These are phyloP conservation scores for Peromyscus eremicus DNA, from an alignment of 2,797 vertebrate genomes.

Conservation along the genomic window DNA sequence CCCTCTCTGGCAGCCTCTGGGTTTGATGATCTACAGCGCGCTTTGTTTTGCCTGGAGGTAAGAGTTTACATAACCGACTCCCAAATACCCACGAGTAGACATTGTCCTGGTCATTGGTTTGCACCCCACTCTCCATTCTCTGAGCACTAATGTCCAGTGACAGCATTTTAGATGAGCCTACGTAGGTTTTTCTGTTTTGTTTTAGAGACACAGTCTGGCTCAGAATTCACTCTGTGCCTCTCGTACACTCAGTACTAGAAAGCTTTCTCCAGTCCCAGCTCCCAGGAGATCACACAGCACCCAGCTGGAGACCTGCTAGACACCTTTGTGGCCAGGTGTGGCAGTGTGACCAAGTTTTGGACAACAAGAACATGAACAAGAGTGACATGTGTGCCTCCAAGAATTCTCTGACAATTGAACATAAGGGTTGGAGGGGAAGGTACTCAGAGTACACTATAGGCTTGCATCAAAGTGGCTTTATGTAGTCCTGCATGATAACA, in stretches of 20 bases:
- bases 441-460: too few species aligned
- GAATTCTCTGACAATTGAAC: neutral
- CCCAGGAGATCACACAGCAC: neutral
- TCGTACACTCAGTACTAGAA: neutral
- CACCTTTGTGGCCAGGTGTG: neutral
- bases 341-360: neutral
- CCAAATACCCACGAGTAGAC: neutral
- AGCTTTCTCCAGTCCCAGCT: neutral
- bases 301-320: neutral
- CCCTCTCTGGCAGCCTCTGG: neutral
- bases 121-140: neutral
- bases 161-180: neutral
- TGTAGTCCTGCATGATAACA: neutral
- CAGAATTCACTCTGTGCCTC: neutral
- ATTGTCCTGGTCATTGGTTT: neutral
- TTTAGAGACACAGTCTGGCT: neutral
- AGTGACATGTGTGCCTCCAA: neutral
- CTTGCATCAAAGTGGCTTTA: neutral
- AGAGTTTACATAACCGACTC: neutral
- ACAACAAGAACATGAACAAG: neutral
- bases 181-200: neutral
- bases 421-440: neutral
- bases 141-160: neutral
- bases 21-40: neutral
- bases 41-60: neutral